phyloP scores from a whole-genome alignment of 53 echinoderm and acorn worm species.

The Crossaster papposus region DNA sequence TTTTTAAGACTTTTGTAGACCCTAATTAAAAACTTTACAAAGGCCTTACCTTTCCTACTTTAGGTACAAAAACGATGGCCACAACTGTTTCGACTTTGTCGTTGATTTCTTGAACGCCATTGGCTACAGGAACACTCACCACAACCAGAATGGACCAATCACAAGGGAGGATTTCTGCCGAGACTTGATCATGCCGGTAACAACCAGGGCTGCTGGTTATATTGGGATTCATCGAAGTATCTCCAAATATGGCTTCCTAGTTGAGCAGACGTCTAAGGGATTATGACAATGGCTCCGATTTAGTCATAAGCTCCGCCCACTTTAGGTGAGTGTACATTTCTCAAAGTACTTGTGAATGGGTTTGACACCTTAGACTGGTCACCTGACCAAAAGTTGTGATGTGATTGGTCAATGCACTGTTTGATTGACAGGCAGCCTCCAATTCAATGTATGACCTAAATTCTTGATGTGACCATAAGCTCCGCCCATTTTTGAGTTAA shows the following conservation, averaged over 20 bases:
- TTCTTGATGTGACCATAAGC: no score
- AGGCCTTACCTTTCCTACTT: neutral
- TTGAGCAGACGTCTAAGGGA: slow-evolving; percentile 44
- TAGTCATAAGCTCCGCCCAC: neutral
- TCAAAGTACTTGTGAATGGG: no score
- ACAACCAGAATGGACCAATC: slow-evolving; percentile 49
- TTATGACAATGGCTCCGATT: neutral
- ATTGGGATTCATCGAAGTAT: slow-evolving; percentile 73
- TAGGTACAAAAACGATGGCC: slow-evolving; percentile 74
- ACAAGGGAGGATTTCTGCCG: slow-evolving; percentile 70
- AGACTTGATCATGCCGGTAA: slow-evolving; percentile 75
- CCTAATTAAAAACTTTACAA: no score
- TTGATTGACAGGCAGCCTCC: no score
- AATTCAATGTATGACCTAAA: no score
- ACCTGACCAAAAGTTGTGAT: no score
- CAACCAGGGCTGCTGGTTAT: slow-evolving; percentile 71
- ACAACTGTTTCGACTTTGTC: slow-evolving; percentile 97
- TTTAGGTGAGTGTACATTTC: neutral
- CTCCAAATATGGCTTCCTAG: slow-evolving; percentile 64
- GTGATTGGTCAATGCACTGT: no score
- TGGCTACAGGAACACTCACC: slow-evolving; percentile 64
- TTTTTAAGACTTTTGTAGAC: no score
- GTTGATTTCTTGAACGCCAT: slow-evolving; percentile 81
- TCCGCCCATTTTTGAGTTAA: no score
- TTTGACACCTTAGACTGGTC: no score